Conservation (phyloP, 2,797 vertebrate species). For the Mormyrops attenuatus region DNA sequence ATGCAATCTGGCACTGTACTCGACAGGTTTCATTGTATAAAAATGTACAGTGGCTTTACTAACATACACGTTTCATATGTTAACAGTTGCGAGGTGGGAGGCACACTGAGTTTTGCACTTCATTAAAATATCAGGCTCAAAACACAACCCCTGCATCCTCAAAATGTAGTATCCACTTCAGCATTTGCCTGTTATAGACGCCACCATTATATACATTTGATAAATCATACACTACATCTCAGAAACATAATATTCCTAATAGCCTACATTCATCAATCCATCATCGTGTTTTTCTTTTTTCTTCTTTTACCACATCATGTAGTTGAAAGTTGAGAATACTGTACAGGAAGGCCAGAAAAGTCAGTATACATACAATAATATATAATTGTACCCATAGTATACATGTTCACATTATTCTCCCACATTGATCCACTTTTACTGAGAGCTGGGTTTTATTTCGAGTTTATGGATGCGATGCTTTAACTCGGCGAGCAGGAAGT, state of each 20-base stretch:
- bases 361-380: conserved; percentile 91
- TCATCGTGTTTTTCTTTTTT: conserved; percentile 45
- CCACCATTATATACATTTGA: conserved; percentile 96
- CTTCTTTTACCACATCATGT: conserved; percentile 73
- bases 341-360: conserved; percentile 94
- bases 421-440: conserved; percentile 61
- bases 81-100: conserved; percentile 99
- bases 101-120: conserved; percentile 99
- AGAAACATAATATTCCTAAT: conserved; percentile 85
- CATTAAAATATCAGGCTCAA: conserved; percentile 99
- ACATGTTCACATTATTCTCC: conserved; percentile 40
- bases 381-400: conserved; percentile 31
- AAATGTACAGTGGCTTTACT: conserved; percentile 99
- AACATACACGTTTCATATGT: conserved; percentile 99
- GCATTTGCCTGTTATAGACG: conserved; percentile 77
- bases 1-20: conserved; percentile 57
- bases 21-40: conserved; percentile 86
- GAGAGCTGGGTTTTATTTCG: conserved; percentile 52
- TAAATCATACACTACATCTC: conserved; percentile 93
- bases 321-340: conserved; percentile 82
- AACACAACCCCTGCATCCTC: conserved; percentile 99
- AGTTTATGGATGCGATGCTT: conserved; percentile 48
- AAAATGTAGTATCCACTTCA: conserved; percentile 95
- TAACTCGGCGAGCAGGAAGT: conserved; percentile 40
- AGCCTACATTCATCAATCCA: conserved; percentile 82